phyloP scores from a whole-genome alignment of 2,797 vertebrate species.

The Tarsius wallacei region DNA sequence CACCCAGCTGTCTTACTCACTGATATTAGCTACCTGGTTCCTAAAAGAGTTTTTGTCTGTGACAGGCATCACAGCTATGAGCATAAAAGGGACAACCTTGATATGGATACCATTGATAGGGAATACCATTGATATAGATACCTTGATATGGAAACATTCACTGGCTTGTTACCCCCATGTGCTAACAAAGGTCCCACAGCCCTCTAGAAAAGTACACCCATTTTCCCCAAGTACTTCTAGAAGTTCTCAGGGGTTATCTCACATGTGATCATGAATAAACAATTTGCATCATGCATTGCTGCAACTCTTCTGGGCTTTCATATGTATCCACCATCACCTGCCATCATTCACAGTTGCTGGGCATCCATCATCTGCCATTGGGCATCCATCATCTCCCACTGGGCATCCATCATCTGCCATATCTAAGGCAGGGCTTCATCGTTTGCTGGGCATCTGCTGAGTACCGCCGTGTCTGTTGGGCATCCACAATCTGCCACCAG shows the following conservation, averaged over 20 bases:
- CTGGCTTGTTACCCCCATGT: not conserved
- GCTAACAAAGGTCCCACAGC: not conserved
- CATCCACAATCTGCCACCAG: slow-evolving; percentile 75
- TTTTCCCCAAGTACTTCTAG: not conserved
- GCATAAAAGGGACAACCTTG: not conserved
- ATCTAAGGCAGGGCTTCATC: slow-evolving; percentile 49
- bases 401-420: slow-evolving; percentile 26
- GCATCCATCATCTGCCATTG: not conserved
- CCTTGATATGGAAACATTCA: not conserved
- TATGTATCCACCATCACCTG: not conserved
- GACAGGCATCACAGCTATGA: not conserved
- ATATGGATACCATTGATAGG: not conserved
- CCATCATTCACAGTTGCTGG: too few species aligned
- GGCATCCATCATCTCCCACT: not conserved
- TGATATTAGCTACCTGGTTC: not conserved
- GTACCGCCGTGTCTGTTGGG: slow-evolving; percentile 81
- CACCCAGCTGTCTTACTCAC: not conserved
- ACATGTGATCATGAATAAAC: not conserved
- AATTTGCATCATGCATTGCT: not conserved
- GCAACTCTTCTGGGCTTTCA: slow-evolving; percentile 31
- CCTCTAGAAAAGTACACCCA: not conserved
- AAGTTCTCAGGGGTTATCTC: not conserved
- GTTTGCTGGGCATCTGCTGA: slow-evolving; percentile 79
- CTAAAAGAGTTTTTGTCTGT: slow-evolving; percentile 43
- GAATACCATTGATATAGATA: not conserved